phyloP scores from a whole-genome alignment of 2,797 vertebrate species.

The Holocentrus rufus region DNA sequence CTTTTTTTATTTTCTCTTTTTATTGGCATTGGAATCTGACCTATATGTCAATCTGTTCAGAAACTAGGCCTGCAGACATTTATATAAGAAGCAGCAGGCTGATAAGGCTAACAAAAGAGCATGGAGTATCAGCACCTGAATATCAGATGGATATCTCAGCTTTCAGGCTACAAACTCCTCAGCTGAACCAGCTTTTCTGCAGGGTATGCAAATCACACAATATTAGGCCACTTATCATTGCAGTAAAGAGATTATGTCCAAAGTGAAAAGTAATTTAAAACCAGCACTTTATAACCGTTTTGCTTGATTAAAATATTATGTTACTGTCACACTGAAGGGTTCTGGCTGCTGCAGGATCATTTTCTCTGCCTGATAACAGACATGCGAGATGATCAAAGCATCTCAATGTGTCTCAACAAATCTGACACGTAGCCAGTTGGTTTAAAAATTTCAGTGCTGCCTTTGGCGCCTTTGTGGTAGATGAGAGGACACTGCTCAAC shows the following conservation, averaged over 20 bases:
- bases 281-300: slow-evolving; percentile 25
- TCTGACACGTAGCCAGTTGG: slow-evolving; percentile 18
- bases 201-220: slow-evolving; percentile 17
- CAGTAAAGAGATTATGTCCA: slow-evolving; percentile 38
- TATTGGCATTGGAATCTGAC: too few relatives aligned
- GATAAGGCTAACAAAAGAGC: slow-evolving; percentile 38
- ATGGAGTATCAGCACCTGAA: background rate
- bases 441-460: background rate
- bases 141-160: slow-evolving; percentile 45
- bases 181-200: slow-evolving; percentile 26
- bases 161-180: slow-evolving; percentile 18
- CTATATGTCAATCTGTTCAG: slow-evolving; percentile 12
- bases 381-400: slow-evolving; percentile 29
- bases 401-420: background rate
- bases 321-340: slow-evolving; percentile 12
- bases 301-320: background rate
- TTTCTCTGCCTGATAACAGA: background rate
- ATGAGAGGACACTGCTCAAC: slow-evolving; percentile 26
- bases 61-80: slow-evolving; percentile 33
- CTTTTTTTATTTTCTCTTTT: too few relatives aligned
- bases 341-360: slow-evolving; percentile 7
- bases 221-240: slow-evolving; percentile 46
- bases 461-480: slow-evolving; percentile 6
- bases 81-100: slow-evolving; percentile 14
- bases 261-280: slow-evolving; percentile 21